These are phyloP conservation scores for Craterocephalus amniculus DNA, from an alignment of 2,797 vertebrate species.

Conservation along the genomic window DNA sequence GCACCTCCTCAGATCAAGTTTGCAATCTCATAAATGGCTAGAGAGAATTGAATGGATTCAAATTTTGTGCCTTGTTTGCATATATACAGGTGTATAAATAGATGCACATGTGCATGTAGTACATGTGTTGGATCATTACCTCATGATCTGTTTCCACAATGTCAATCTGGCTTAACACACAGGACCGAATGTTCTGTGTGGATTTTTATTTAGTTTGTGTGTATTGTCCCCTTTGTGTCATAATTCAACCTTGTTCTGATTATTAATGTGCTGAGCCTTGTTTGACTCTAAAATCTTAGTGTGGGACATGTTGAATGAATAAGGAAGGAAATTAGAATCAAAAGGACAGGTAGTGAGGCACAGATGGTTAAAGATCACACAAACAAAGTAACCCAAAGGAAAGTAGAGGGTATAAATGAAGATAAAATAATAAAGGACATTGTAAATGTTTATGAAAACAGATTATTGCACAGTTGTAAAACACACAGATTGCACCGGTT, in stretches of 20 bases:
- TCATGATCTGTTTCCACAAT: neutral
- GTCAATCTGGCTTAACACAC: conserved; percentile 4
- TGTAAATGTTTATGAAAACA: too few species aligned
- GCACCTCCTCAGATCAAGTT: conserved; percentile 41
- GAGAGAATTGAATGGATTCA: conserved; percentile 16
- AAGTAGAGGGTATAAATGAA: too few species aligned
- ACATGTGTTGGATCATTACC: neutral
- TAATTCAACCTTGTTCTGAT: neutral
- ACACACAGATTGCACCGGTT: too few species aligned
- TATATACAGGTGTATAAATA: neutral
- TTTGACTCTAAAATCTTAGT: neutral
- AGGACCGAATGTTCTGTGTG: conserved; percentile 4
- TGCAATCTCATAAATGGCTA: conserved; percentile 7
- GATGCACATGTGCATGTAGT: too few species aligned
- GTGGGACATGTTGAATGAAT: too few species aligned
- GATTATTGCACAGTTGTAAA: too few species aligned
- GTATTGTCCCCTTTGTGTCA: too few species aligned
- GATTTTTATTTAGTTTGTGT: too few species aligned
- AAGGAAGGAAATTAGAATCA: too few species aligned
- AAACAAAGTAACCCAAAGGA: too few species aligned
- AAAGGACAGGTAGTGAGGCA: neutral
- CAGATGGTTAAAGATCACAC: too few species aligned
- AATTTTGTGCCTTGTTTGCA: neutral
- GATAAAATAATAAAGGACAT: too few species aligned
- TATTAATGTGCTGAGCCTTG: neutral